A percentile compares a stretch with the other conserved stretches of the same genome.
Evolutionary conservation across 1,140 invertebrate genomes (phyloP).

Genomic region (Leptinotarsa undecemlineata): DNA sequence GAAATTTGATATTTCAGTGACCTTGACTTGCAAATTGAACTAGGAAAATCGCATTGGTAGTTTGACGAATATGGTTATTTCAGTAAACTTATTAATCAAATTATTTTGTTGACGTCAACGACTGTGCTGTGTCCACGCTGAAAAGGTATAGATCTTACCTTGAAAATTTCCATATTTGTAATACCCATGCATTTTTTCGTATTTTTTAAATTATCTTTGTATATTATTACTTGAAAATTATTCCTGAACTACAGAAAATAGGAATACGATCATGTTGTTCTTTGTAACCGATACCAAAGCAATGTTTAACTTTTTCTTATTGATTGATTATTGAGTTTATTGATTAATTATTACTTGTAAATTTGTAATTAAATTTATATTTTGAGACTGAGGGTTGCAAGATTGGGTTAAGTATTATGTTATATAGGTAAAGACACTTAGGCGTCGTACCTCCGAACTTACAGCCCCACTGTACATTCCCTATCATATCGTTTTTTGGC

Average conservation of each 20-base stretch:
- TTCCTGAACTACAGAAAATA: not conserved
- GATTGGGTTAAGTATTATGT: slow-evolving; percentile 26
- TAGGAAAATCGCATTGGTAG: not conserved
- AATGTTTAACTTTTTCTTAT: slow-evolving; percentile 52
- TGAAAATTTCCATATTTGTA: not conserved
- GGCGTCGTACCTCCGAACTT: slow-evolving; percentile 33
- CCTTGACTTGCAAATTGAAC: slow-evolving; percentile 5
- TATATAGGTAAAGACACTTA: not conserved
- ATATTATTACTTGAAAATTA: slow-evolving; percentile 1
- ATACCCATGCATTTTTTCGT: not conserved
- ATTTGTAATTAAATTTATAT: slow-evolving; percentile 53
- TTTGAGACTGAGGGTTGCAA: slow-evolving; percentile 51
- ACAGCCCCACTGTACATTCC: slow-evolving; percentile 52
- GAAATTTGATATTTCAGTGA: slow-evolving; percentile 13
- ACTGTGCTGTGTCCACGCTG: not conserved
- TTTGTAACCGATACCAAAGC: slow-evolving; percentile 58
- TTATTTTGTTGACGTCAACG: not conserved
- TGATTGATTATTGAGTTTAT: slow-evolving; percentile 52
- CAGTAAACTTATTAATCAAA: not conserved
- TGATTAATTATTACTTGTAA: slow-evolving; percentile 44
- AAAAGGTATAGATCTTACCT: not conserved
- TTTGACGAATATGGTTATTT: not conserved
- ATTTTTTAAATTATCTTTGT: not conserved
- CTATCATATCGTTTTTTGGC: slow-evolving; percentile 54
- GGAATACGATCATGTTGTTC: slow-evolving; percentile 42